A percentile compares a stretch with the other conserved stretches of the same genome.
Conservation (phyloP, 2,797 vertebrate genomes). For the Liparis tanakae region DNA sequence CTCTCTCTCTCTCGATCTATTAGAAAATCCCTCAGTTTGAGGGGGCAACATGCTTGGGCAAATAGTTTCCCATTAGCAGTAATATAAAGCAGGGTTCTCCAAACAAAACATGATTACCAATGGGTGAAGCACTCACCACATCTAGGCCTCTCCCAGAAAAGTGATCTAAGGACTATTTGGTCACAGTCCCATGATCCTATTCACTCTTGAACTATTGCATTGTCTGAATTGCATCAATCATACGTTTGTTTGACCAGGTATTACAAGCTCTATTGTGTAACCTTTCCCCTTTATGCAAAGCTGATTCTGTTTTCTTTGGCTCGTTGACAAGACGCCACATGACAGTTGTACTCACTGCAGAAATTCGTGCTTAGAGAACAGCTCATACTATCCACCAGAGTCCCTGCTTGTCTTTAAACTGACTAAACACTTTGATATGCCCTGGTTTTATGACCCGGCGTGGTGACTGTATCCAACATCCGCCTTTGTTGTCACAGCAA, state of each 20-base stretch:
- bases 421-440: constrained; percentile 71
- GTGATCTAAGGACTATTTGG: constrained; percentile 54
- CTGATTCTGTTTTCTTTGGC: constrained; percentile 75
- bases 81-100: constrained; percentile 67
- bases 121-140: constrained; percentile 42
- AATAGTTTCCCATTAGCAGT: constrained; percentile 80
- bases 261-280: constrained; percentile 70
- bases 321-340: constrained; percentile 64
- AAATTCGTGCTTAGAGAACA: constrained; percentile 55
- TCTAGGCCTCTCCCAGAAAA: constrained; percentile 58
- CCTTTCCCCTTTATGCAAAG: constrained; percentile 59
- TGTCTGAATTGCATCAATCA: constrained; percentile 70
- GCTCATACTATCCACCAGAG: constrained; percentile 48
- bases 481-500: constrained; percentile 71
- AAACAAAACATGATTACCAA: constrained; percentile 70
- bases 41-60: constrained; percentile 64
- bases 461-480: constrained; percentile 60
- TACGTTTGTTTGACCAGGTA: constrained; percentile 80
- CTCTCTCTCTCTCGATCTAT: neutral
- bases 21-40: constrained; percentile 62
- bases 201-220: constrained; percentile 61
- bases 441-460: constrained; percentile 57
- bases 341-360: constrained; percentile 64
- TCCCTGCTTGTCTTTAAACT: constrained; percentile 58
- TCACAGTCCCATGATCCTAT: constrained; percentile 55